Percentiles rank a stretch among this genome's conserved stretches.
These are phyloP conservation scores for Seira musarum DNA, from an alignment of 2,888 invertebrate genomes.

Conservation along the genomic window DNA sequence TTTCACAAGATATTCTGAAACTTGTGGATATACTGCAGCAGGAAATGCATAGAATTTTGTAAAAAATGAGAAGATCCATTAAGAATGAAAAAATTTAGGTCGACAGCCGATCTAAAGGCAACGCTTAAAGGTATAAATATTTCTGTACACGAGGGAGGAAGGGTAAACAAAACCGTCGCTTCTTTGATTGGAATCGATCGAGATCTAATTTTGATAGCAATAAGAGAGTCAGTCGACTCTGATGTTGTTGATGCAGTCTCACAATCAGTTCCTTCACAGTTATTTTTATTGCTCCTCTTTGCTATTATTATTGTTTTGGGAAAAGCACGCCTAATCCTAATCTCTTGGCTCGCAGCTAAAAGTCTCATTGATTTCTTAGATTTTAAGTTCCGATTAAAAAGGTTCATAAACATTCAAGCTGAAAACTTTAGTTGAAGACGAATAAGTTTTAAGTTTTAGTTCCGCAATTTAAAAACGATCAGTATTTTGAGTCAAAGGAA, in stretches of 20 bases:
- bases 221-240: conserved; percentile 33
- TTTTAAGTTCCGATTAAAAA: conserved; percentile 18
- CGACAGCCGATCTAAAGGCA: conserved; percentile 31
- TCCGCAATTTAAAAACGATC: neutral
- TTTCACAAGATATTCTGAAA: conserved; percentile 14
- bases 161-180: neutral
- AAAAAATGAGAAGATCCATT: neutral
- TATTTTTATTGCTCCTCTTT: conserved; percentile 19
- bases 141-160: neutral
- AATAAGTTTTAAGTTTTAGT: neutral
- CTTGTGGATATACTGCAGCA: neutral
- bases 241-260: too few species aligned
- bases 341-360: conserved; percentile 38
- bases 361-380: conserved; percentile 31
- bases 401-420: too few species aligned
- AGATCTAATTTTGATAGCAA: conserved; percentile 42
- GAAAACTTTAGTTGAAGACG: neutral
- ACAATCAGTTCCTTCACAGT: neutral
- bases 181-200: conserved; percentile 14
- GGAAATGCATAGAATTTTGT: conserved; percentile 14
- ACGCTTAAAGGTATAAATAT: conserved; percentile 27
- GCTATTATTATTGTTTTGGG: conserved; percentile 3
- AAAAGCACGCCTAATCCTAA: too few species aligned
- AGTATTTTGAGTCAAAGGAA: conserved; percentile 18
- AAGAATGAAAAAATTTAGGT: conserved; percentile 41